phyloP scores from a whole-genome alignment of 2,888 invertebrate genomes.

The Ptychoptera albimana region DNA sequence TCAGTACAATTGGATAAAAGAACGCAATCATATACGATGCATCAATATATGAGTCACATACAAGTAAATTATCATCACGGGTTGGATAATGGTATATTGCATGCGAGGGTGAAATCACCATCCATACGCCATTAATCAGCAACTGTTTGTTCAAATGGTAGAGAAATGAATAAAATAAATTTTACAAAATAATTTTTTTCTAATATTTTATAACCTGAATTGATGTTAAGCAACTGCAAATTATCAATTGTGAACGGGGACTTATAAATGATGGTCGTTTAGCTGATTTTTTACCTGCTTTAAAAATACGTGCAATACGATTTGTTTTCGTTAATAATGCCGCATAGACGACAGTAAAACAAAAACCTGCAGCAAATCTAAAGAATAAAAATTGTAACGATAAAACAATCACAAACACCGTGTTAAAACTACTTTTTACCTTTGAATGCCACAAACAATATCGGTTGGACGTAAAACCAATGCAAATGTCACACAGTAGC shows the following conservation, averaged over 20 bases:
- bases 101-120: conserved; percentile 75
- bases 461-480: conserved; percentile 76
- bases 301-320: conserved; percentile 89
- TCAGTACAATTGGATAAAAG: conserved; percentile 80
- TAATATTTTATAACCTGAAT: conserved; percentile 49
- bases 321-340: conserved; percentile 95
- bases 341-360: conserved; percentile 94
- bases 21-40: conserved; percentile 91
- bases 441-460: conserved; percentile 77
- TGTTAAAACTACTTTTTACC: conserved; percentile 33
- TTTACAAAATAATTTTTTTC: not conserved
- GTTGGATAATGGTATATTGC: conserved; percentile 86
- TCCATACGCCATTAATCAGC: conserved; percentile 81
- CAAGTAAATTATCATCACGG: conserved; percentile 80
- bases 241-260: conserved; percentile 75
- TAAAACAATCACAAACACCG: not conserved
- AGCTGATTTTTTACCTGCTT: conserved; percentile 90
- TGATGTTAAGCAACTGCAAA: conserved; percentile 73
- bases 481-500: conserved; percentile 84
- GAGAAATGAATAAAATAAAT: no score
- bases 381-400: conserved; percentile 4
- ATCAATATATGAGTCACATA: conserved; percentile 83
- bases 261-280: conserved; percentile 89
- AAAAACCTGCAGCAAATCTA: conserved; percentile 82
- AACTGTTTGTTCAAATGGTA: conserved; percentile 35